These are phyloP conservation scores for Beaufortia kweichowensis DNA, from an alignment of 2,113 vertebrate species.

Conservation along the genomic window DNA sequence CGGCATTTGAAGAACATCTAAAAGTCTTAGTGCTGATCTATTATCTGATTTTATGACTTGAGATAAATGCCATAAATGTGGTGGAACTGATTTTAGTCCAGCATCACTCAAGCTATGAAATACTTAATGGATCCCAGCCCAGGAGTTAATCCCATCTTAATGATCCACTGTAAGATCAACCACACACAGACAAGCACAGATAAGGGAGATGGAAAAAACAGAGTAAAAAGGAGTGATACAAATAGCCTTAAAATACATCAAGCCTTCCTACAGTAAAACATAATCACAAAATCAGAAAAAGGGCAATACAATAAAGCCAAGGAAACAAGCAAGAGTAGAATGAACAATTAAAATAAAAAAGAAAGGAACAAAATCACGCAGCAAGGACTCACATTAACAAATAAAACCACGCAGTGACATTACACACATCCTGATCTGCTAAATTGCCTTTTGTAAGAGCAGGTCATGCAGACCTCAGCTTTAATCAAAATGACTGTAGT, in stretches of 20 bases:
- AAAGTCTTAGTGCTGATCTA: slow-evolving; percentile 29
- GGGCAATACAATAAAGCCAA: not conserved
- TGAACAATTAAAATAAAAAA: not conserved
- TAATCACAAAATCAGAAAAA: not conserved
- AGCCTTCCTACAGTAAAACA: not conserved
- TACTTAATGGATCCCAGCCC: slow-evolving; percentile 44
- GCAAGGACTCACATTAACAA: not conserved
- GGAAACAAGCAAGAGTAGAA: not conserved
- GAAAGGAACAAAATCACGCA: not conserved
- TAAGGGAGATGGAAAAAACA: not conserved
- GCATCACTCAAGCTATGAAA: slow-evolving; percentile 23
- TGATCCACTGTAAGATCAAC: slow-evolving; percentile 46
- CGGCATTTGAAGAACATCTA: not conserved
- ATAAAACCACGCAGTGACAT: not conserved
- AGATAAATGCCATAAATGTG: slow-evolving; percentile 30
- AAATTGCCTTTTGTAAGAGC: not conserved
- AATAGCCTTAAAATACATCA: not conserved
- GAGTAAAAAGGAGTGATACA: not conserved
- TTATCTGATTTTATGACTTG: slow-evolving; percentile 31
- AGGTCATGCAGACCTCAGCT: slow-evolving; percentile 3
- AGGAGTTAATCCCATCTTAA: slow-evolving; percentile 62
- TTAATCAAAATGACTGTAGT: not conserved
- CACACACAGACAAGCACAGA: slow-evolving; percentile 31
- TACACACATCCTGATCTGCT: not conserved
- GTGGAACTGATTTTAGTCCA: slow-evolving; percentile 8